Conservation (phyloP, 2,888 invertebrate genomes). For the Campoplex capitator region DNA sequence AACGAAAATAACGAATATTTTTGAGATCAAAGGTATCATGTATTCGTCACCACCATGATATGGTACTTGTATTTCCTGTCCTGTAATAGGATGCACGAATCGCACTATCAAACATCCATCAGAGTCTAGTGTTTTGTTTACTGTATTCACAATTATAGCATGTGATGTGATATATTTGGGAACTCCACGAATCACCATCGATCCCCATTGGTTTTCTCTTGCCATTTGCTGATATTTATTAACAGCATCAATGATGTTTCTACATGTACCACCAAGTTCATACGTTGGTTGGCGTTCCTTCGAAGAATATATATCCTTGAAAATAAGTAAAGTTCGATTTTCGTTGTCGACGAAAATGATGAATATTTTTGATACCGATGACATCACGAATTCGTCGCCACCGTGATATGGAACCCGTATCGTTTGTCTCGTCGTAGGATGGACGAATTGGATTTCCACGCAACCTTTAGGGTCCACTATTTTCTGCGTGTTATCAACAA, state of each 20-base stretch:
- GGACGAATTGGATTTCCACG: background rate
- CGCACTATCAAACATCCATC: background rate
- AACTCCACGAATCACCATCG: background rate
- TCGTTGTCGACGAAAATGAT: slow-evolving; percentile 9
- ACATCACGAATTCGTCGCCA: slow-evolving; percentile 6
- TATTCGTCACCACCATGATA: background rate
- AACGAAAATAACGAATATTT: background rate
- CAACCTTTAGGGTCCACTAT: background rate
- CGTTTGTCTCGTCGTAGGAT: background rate
- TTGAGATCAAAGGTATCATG: background rate
- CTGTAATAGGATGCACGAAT: background rate
- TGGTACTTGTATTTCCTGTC: background rate
- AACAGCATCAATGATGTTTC: background rate
- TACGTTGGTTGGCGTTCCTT: too few species aligned
- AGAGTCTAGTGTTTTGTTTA: background rate
- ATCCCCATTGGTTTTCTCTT: background rate
- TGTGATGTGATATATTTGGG: background rate
- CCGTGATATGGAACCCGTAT: background rate
- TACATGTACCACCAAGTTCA: background rate
- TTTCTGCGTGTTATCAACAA: background rate
- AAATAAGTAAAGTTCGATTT: slow-evolving; percentile 1
- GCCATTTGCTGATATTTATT: background rate
- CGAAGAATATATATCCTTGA: background rate
- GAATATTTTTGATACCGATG: background rate
- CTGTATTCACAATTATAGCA: background rate